phyloP scores from a whole-genome alignment of 2,113 vertebrate species.

The Embiotoca jacksoni region DNA sequence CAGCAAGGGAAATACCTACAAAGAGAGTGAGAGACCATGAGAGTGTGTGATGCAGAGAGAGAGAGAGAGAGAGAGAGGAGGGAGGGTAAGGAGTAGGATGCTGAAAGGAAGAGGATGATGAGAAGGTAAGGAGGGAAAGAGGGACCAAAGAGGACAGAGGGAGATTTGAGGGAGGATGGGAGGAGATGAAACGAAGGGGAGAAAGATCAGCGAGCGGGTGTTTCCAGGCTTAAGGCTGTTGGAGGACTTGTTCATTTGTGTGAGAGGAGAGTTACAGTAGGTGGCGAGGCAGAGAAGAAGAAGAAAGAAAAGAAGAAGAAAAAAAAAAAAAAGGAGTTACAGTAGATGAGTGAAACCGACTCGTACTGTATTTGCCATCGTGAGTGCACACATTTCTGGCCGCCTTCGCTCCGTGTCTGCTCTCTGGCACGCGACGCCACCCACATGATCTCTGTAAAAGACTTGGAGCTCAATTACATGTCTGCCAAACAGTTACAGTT shows the following conservation, averaged over 20 bases:
- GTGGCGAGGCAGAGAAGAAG: slow-evolving; percentile 6
- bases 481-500: slow-evolving; percentile 49
- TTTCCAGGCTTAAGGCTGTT: slow-evolving; percentile 68
- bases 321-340: slow-evolving; percentile 6
- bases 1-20: slow-evolving; percentile 74
- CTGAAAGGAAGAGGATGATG: slow-evolving; percentile 49
- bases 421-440: slow-evolving; percentile 47
- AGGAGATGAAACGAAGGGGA: slow-evolving; percentile 62
- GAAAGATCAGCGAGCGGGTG: slow-evolving; percentile 70
- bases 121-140: slow-evolving; percentile 60
- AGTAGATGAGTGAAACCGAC: slow-evolving; percentile 27
- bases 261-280: slow-evolving; percentile 40
- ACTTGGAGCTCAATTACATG: slow-evolving; percentile 44
- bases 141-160: slow-evolving; percentile 63
- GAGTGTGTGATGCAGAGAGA: background rate
- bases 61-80: background rate
- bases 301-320: background rate
- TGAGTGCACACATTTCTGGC: slow-evolving; percentile 13
- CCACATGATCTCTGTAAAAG: slow-evolving; percentile 51
- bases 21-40: slow-evolving; percentile 35
- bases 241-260: slow-evolving; percentile 68
- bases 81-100: slow-evolving; percentile 21
- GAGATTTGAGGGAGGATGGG: slow-evolving; percentile 66
- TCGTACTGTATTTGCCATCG: slow-evolving; percentile 16
- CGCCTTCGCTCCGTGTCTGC: slow-evolving; percentile 34